Evolutionary conservation across 92 coral and sea anemone species (phyloP).

Genomic region (Actinostola sp.): DNA sequence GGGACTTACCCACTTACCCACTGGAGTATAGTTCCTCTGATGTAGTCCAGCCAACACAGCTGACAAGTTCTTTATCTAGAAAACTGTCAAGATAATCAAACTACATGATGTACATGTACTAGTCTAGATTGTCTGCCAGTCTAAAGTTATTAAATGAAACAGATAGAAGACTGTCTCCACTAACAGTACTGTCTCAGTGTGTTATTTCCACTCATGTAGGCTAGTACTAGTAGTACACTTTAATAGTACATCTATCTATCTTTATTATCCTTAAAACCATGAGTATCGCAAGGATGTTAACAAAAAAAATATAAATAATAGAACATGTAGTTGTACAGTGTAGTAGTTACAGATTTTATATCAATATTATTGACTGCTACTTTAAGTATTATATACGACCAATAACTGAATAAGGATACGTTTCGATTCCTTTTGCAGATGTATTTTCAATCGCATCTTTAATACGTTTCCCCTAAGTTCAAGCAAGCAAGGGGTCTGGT

Average conservation of each 20-base stretch:
- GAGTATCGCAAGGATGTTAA: neutral
- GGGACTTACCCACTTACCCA: constrained; percentile 72
- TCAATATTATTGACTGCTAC: too few species aligned
- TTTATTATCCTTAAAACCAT: neutral
- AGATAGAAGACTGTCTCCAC: too few species aligned
- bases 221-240: neutral
- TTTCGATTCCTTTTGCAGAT: constrained; percentile 87
- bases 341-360: too few species aligned
- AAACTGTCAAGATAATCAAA: constrained; percentile 28
- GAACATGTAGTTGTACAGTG: neutral
- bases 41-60: constrained; percentile 99
- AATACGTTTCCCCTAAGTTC: neutral
- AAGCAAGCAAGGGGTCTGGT: neutral
- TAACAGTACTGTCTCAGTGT: too few species aligned
- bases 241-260: neutral
- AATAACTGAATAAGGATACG: constrained; percentile 78
- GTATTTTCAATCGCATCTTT: constrained; percentile 87
- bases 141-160: neutral
- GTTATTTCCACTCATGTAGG: too few species aligned
- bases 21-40: constrained; percentile 97
- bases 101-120: neutral
- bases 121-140: too few species aligned
- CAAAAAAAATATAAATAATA: too few species aligned
- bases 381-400: neutral
- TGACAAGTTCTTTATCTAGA: constrained; percentile 92